These are phyloP conservation scores for Phyllotis vaccarum DNA, from an alignment of 2,797 vertebrate species.

Conservation along the genomic window DNA sequence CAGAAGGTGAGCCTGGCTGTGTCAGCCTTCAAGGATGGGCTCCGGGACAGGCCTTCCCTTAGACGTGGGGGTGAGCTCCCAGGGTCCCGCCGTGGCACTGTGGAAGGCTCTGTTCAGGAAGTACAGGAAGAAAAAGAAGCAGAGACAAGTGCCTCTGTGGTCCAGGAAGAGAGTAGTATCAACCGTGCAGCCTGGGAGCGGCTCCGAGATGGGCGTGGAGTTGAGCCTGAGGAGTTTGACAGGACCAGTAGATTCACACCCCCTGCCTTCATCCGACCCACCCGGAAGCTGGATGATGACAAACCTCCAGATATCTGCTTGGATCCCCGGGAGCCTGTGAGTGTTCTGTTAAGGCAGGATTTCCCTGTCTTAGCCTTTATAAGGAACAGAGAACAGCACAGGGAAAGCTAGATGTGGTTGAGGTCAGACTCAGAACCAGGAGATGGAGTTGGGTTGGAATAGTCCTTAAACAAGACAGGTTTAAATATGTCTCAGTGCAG, in stretches of 20 bases:
- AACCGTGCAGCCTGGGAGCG: conserved; percentile 95
- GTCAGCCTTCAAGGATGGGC: conserved; percentile 95
- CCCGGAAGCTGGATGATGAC: conserved; percentile 93
- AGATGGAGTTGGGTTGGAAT: conserved; percentile 13
- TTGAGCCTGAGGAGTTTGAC: conserved; percentile 96
- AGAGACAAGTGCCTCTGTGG: conserved; percentile 84
- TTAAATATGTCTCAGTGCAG: neutral
- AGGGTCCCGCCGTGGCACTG: conserved; percentile 84
- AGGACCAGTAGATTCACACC: conserved; percentile 93
- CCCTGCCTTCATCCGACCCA: conserved; percentile 94
- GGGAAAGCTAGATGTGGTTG: neutral
- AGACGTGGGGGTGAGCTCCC: conserved; percentile 86
- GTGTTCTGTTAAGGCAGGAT: neutral
- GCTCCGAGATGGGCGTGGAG: conserved; percentile 95
- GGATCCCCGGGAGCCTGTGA: conserved; percentile 92
- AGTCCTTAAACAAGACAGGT: neutral
- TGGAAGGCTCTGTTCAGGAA: conserved; percentile 88
- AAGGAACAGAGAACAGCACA: conserved; percentile 17
- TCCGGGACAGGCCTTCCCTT: conserved; percentile 90
- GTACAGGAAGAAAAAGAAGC: conserved; percentile 87
- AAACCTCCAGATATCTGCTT: conserved; percentile 92
- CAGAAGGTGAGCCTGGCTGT: conserved; percentile 97
- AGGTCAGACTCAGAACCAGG: conserved; percentile 26
- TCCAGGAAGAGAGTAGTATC: conserved; percentile 88
- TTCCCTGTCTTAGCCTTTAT: neutral